A percentile compares a stretch with the other conserved stretches of the same genome.
These are phyloP conservation scores for Drosophila bocqueti DNA, from an alignment of 1,140 invertebrate genomes.

Conservation along the genomic window DNA sequence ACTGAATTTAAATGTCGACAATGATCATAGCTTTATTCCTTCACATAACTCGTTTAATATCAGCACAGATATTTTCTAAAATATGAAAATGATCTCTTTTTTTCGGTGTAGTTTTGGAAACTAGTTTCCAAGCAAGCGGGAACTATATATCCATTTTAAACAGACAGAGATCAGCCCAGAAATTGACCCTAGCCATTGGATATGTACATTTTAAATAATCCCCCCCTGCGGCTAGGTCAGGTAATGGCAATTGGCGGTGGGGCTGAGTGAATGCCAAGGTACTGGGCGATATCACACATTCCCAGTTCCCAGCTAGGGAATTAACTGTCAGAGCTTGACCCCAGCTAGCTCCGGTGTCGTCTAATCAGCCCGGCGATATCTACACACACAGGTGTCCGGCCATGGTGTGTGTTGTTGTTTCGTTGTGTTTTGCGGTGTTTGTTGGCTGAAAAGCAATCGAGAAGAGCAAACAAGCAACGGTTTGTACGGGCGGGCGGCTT, in stretches of 20 bases:
- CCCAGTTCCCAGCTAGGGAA: neutral
- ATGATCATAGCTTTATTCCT: too few species aligned
- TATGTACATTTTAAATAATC: constrained; percentile 1
- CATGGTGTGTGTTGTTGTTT: constrained; percentile 39
- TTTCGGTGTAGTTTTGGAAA: neutral
- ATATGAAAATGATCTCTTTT: neutral
- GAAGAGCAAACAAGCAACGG: constrained; percentile 27
- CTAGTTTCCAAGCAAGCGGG: neutral
- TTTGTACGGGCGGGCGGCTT: constrained; percentile 36
- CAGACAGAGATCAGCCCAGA: neutral
- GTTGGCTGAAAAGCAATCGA: constrained; percentile 27
- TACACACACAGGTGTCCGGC: constrained; percentile 25
- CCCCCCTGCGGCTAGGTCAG: neutral
- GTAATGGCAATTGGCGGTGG: constrained; percentile 1
- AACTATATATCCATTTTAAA: neutral
- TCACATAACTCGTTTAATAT: too few species aligned
- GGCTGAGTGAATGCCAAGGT: neutral
- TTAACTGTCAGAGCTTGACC: constrained; percentile 18
- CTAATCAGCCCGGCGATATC: constrained; percentile 19
- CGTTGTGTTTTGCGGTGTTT: constrained; percentile 11
- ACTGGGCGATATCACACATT: constrained; percentile 1
- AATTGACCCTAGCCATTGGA: neutral
- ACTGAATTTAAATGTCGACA: too few species aligned
- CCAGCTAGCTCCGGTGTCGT: neutral
- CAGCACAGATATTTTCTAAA: neutral